phyloP scores from a whole-genome alignment of 2,888 invertebrate species.

The Pseudococcus jackbeardsleyi region DNA sequence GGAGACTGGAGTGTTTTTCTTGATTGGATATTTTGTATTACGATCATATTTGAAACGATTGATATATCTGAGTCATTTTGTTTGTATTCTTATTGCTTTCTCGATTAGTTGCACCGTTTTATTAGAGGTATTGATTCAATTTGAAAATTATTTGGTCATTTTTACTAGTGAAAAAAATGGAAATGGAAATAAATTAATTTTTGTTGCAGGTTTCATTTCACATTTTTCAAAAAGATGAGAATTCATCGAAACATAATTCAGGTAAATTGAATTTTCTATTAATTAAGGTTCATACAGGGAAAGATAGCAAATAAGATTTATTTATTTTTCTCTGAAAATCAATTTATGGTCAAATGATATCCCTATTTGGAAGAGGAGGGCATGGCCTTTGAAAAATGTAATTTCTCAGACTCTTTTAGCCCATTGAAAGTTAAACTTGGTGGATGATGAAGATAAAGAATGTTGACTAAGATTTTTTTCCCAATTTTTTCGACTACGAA shows the following conservation, averaged over 20 bases:
- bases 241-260: neutral
- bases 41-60: neutral
- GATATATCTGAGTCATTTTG: neutral
- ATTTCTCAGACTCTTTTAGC: too few species aligned
- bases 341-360: too few species aligned
- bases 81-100: slow-evolving; percentile 15
- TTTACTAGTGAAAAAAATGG: neutral
- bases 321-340: too few species aligned
- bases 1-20: neutral
- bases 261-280: neutral
- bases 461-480: too few species aligned
- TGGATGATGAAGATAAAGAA: too few species aligned
- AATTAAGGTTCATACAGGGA: too few species aligned
- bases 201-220: slow-evolving; percentile 5
- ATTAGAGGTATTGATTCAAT: neutral
- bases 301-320: too few species aligned
- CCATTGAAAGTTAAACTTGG: too few species aligned
- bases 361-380: too few species aligned
- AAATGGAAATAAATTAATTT: neutral
- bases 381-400: too few species aligned
- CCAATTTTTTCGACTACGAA: too few species aligned
- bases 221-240: neutral
- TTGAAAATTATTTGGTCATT: neutral
- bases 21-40: slow-evolving; percentile 4
- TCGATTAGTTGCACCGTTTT: slow-evolving; percentile 6